A percentile compares a stretch with the other conserved stretches of the same genome.
Evolutionary conservation across 2,888 invertebrate genomes (phyloP).

Genomic region (Taenaris catops): DNA sequence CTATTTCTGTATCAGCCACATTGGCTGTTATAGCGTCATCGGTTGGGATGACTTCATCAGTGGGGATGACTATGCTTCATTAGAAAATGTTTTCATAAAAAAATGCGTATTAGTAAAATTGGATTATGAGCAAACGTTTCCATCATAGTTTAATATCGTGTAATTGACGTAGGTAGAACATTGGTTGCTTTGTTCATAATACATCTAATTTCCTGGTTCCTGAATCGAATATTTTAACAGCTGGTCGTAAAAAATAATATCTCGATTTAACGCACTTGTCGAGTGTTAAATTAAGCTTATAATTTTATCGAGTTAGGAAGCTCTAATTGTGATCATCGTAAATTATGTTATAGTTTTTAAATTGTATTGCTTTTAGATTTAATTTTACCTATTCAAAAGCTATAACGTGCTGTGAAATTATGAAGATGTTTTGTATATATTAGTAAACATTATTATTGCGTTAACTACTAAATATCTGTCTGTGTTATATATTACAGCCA

Average conservation of each 20-base stretch:
- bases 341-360: slow-evolving; percentile 18
- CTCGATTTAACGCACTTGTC: slow-evolving; percentile 14
- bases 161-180: slow-evolving; percentile 10
- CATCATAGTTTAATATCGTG: slow-evolving; percentile 5
- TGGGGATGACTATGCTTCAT: no score
- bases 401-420: no score
- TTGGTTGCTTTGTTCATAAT: slow-evolving; percentile 16
- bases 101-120: slow-evolving; percentile 3
- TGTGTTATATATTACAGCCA: slow-evolving; percentile 1
- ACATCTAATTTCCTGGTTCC: slow-evolving; percentile 11
- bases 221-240: slow-evolving; percentile 16
- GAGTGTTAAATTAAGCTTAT: slow-evolving; percentile 11
- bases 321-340: slow-evolving; percentile 10
- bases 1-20: no score
- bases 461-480: not conserved
- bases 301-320: slow-evolving; percentile 22
- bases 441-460: not conserved
- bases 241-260: slow-evolving; percentile 18
- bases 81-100: no score
- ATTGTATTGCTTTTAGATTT: slow-evolving; percentile 9
- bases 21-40: no score
- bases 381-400: slow-evolving; percentile 1
- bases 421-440: no score
- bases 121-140: slow-evolving; percentile 4
- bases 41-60: no score